These are phyloP conservation scores for Phortica okadai DNA, from an alignment of 2,888 invertebrate genomes.

Conservation along the genomic window DNA sequence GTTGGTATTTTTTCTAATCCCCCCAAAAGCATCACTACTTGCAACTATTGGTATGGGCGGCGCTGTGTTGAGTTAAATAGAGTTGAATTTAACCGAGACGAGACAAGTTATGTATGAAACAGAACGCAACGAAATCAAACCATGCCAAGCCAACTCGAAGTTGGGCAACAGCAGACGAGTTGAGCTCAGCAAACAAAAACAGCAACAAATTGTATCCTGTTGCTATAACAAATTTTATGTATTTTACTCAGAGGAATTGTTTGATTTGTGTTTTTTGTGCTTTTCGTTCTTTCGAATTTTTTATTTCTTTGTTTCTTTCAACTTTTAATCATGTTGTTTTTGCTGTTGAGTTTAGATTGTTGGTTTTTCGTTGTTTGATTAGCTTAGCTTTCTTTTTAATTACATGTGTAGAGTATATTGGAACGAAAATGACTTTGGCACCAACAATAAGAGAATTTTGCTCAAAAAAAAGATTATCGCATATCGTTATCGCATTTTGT, in stretches of 20 bases:
- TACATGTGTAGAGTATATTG: neutral
- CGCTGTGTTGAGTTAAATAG: neutral
- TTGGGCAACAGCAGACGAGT: too few species aligned
- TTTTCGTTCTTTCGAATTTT: slow-evolving; percentile 33
- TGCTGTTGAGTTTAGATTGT: slow-evolving; percentile 43
- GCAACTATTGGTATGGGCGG: too few species aligned
- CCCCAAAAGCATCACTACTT: neutral
- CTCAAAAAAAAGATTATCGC: neutral
- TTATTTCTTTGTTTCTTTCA: neutral
- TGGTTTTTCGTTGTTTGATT: slow-evolving; percentile 65
- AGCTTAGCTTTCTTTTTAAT: slow-evolving; percentile 65
- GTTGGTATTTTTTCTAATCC: neutral
- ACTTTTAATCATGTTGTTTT: slow-evolving; percentile 46
- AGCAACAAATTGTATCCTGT: slow-evolving; percentile 67
- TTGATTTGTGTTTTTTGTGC: neutral
- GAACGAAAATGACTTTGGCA: neutral
- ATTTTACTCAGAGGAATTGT: slow-evolving; percentile 22
- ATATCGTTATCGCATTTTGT: neutral
- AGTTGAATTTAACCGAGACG: neutral
- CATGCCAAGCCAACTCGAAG: too few species aligned
- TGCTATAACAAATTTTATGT: slow-evolving; percentile 43
- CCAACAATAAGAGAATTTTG: neutral
- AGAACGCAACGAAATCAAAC: too few species aligned
- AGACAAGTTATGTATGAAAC: neutral
- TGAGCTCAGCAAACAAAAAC: slow-evolving; percentile 22